Evolutionary conservation across 2,113 vertebrate species (phyloP).

Genomic region (Thinocorus orbignyianus): DNA sequence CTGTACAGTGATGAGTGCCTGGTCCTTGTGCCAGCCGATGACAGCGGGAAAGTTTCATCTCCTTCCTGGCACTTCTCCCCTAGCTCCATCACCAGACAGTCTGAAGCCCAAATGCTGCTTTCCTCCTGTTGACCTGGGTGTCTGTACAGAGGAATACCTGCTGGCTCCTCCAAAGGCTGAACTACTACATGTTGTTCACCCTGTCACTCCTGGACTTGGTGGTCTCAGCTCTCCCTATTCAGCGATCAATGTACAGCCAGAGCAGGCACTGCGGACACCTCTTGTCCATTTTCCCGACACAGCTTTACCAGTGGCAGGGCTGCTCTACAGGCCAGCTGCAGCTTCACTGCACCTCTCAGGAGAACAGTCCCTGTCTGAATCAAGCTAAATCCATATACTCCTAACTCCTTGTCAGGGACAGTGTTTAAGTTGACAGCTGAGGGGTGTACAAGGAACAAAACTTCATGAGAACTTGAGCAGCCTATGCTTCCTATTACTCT

Average conservation of each 20-base stretch:
- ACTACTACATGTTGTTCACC: neutral
- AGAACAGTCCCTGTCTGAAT: neutral
- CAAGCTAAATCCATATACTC: neutral
- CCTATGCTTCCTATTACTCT: neutral
- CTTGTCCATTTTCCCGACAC: neutral
- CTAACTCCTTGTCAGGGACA: neutral
- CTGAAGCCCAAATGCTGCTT: neutral
- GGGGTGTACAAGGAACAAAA: neutral
- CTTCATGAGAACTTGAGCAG: neutral
- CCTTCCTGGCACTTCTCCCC: neutral
- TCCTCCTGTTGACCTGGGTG: neutral
- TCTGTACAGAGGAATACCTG: neutral
- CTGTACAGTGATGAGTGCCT: neutral
- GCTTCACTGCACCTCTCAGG: accelerated
- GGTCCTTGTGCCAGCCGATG: neutral
- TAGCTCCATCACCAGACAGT: neutral
- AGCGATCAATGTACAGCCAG: neutral
- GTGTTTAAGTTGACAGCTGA: neutral
- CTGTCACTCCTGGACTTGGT: neutral
- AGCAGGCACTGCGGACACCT: neutral
- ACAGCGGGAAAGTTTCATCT: neutral
- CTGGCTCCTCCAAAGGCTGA: neutral
- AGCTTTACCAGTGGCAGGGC: neutral
- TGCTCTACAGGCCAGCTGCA: neutral
- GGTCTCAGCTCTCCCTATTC: neutral